Evolutionary conservation across 2,888 invertebrate species (phyloP).

Genomic region (Ditula angustiorana): DNA sequence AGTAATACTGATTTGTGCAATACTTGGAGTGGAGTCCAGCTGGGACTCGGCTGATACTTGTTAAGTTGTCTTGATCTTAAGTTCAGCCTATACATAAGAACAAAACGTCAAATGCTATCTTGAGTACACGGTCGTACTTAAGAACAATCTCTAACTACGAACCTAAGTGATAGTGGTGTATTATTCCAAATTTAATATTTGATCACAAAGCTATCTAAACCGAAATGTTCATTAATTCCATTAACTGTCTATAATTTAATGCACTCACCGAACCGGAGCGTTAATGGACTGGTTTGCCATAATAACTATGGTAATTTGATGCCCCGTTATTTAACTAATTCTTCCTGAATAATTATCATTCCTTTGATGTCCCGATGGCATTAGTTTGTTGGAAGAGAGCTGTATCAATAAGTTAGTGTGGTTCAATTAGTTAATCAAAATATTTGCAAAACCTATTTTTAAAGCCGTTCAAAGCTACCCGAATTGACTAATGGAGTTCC

Average conservation of each 20-base stretch:
- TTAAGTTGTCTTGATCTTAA: too few species aligned
- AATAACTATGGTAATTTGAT: conserved; percentile 16
- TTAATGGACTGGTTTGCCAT: conserved; percentile 5
- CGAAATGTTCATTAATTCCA: conserved; percentile 4
- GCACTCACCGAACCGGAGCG: conserved; percentile 2
- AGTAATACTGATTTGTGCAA: too few species aligned
- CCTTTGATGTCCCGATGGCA: neutral
- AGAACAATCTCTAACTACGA: neutral
- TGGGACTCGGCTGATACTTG: too few species aligned
- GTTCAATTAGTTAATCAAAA: too few species aligned
- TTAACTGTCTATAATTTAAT: conserved; percentile 14
- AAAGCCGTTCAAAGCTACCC: too few species aligned
- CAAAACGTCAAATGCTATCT: too few species aligned
- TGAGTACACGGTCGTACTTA: neutral
- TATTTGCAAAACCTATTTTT: too few species aligned
- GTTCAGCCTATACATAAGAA: too few species aligned
- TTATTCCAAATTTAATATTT: neutral
- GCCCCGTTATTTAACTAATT: neutral
- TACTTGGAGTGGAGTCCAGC: too few species aligned
- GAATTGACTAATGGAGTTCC: too few species aligned
- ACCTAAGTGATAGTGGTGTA: neutral
- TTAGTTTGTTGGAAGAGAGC: neutral
- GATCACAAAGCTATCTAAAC: neutral
- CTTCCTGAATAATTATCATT: neutral
- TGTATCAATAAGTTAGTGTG: too few species aligned